These are phyloP conservation scores for Stigmatopora nigra DNA, from an alignment of 2,113 vertebrate genomes.

Conservation along the genomic window DNA sequence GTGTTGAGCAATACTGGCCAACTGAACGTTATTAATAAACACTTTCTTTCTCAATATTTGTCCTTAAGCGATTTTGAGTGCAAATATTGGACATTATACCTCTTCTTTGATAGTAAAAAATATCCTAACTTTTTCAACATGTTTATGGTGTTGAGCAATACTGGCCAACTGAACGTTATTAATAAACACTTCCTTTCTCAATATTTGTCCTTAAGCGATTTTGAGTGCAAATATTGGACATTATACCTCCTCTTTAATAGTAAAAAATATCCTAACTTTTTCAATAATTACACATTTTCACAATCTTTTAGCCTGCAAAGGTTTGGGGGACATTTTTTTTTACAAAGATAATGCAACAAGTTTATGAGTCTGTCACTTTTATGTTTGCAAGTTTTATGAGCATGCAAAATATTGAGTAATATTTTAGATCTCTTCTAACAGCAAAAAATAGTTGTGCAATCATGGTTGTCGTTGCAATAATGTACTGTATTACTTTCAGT, in stretches of 20 bases:
- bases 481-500: neutral
- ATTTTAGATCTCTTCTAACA: neutral
- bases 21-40: neutral
- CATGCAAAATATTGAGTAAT: neutral
- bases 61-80: neutral
- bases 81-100: neutral
- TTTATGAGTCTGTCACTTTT: neutral
- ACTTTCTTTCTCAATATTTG: neutral
- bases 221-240: neutral
- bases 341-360: neutral
- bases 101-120: neutral
- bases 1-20: slow-evolving; percentile 14
- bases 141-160: slow-evolving; percentile 14
- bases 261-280: neutral
- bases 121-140: neutral
- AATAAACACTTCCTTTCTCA: neutral
- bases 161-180: neutral
- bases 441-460: neutral
- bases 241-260: neutral
- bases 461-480: neutral
- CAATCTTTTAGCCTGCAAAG: neutral
- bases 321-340: neutral
- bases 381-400: neutral
- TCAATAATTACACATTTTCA: neutral
- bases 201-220: neutral